Percentiles rank a stretch among this genome's conserved stretches.
phyloP scores from a whole-genome alignment of 2,113 vertebrate genomes.

The Pelobates fuscus region DNA sequence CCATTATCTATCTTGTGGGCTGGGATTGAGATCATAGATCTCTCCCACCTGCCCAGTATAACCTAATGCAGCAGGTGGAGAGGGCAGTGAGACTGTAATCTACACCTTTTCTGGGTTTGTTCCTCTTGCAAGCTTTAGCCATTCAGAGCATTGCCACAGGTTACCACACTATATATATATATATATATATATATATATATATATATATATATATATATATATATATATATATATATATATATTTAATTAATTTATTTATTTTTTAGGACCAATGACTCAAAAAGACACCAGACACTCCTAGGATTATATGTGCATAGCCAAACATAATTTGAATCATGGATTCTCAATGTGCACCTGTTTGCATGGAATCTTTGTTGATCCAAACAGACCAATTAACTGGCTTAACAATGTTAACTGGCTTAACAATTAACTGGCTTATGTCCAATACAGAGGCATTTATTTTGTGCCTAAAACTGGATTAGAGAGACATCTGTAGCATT shows the following conservation, averaged over 20 bases:
- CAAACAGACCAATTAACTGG: slow-evolving; percentile 29
- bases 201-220: too few relatives aligned
- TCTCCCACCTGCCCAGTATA: too few relatives aligned
- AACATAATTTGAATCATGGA: slow-evolving; percentile 54
- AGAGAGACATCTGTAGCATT: slow-evolving; percentile 1
- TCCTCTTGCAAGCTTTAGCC: too few relatives aligned
- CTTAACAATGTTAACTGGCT: slow-evolving; percentile 15
- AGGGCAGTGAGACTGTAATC: too few relatives aligned
- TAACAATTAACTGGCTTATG: slow-evolving; percentile 10
- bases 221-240: too few relatives aligned
- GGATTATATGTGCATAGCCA: slow-evolving; percentile 42
- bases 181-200: too few relatives aligned
- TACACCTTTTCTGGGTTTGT: too few relatives aligned
- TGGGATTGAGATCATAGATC: too few relatives aligned
- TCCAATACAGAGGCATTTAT: slow-evolving; percentile 20
- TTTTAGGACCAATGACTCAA: slow-evolving; percentile 13
- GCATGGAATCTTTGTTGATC: slow-evolving; percentile 19
- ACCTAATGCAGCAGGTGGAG: too few relatives aligned
- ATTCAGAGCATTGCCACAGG: too few relatives aligned
- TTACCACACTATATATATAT: too few relatives aligned
- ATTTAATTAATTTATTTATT: rapidly evolving
- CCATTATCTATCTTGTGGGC: too few relatives aligned
- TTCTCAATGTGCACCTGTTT: slow-evolving; percentile 60
- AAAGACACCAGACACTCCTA: background rate
- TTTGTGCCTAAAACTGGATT: slow-evolving; percentile 8